Evolutionary conservation across 2,797 vertebrate species (phyloP), one percentile per base, ranked within the genome.

Genomic region (Macrochelys suwanniensis): DNA sequence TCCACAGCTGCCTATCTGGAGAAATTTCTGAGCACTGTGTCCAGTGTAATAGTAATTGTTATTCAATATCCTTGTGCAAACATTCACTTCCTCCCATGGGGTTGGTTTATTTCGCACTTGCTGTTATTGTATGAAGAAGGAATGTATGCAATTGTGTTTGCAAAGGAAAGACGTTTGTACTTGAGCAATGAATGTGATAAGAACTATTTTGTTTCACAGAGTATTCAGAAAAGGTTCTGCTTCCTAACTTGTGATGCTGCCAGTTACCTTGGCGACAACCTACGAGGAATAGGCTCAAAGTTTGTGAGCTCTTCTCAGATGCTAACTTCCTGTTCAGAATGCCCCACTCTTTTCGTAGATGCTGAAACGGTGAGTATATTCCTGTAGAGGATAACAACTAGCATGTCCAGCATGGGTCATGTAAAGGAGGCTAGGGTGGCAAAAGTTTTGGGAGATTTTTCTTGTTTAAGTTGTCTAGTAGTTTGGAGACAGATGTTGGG

Each of bases 141-240:
- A 45, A 89, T 71, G 11, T 19, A 11, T 57, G 4, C 9, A 31
- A 1, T 68, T 78, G 11, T 80, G 19, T 84, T 96, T 82, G 47
- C 33, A 51, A 87, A 87, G 17, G 47, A 93, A 90, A 82, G 82
- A 65, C 77, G 61, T 51, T 96, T 2, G 0, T 79, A n/a, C 26
- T 59, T 80, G 19, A 89, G 19, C 74, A 85, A 83, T 88, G 68
- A 57, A 54, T 68, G 6, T 81, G 56, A 93, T 84, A 28, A 83
- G 54, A 33, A 83, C 12, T 94, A 26, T 94, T 97, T 96, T 98
- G 26, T 82, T 94, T 98, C 98, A 51, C 97, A 99, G 99, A 99
- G 99, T 98, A 99, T 99, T 97, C 99, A 99, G 98, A 99, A 99
- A 95, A 99, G 99, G 97, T 99, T 99, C 98, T 99, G 99, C 98